Conservation (phyloP, 2,113 vertebrate genomes). For the Hystrix brachyura region DNA sequence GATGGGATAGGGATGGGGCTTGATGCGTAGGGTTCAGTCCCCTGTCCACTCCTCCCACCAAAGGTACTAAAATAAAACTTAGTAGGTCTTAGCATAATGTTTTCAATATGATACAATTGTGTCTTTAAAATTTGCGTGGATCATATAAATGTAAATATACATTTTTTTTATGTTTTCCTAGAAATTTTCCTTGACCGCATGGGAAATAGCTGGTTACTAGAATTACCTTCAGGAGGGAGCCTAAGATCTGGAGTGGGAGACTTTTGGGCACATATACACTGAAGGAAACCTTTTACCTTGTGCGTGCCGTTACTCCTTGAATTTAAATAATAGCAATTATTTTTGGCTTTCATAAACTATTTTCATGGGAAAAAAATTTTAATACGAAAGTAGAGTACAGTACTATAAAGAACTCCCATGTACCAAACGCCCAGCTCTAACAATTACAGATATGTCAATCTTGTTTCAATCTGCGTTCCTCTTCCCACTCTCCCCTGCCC, state of each 20-base stretch:
- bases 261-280: not conserved
- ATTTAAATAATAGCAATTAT: not conserved
- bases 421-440: constrained; percentile 29
- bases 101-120: not conserved
- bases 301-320: not conserved
- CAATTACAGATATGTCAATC: not conserved
- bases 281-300: constrained; percentile 42
- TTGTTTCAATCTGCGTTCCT: not conserved
- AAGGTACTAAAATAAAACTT: not conserved
- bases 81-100: not conserved
- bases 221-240: not conserved
- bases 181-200: constrained; percentile 6
- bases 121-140: not conserved
- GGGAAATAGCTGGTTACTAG: not conserved
- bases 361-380: not conserved
- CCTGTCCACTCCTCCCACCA: not conserved
- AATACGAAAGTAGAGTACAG: constrained; percentile 31
- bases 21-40: not conserved
- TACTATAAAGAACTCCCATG: not conserved
- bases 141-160: not conserved
- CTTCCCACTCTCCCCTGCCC: not conserved
- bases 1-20: no score
- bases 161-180: not conserved
- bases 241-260: not conserved
- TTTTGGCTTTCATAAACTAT: constrained; percentile 37